phyloP scores from a whole-genome alignment of 1,140 invertebrate genomes.

The Neodiprion lecontei region DNA sequence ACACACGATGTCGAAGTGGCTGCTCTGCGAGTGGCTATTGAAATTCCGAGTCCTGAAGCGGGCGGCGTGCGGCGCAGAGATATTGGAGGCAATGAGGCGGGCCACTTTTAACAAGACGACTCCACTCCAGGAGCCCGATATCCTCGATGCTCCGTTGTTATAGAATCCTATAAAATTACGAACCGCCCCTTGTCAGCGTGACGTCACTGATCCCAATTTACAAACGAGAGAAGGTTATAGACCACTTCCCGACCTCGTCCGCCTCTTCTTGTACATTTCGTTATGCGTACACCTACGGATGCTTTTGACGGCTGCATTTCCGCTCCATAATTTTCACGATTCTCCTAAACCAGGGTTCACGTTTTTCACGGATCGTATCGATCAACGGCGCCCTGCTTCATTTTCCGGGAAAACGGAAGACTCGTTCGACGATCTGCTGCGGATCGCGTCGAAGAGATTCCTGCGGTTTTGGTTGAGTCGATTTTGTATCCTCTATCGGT shows the following conservation, averaged over 20 bases:
- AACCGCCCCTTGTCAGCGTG: constrained; percentile 33
- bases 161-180: constrained; percentile 50
- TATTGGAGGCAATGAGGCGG: constrained; percentile 54
- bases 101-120: constrained; percentile 52
- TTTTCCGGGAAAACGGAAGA: background rate
- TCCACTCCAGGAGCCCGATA: constrained; percentile 30
- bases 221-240: background rate
- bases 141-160: constrained; percentile 39
- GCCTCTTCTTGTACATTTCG: too few relatives aligned
- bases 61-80: constrained; percentile 27
- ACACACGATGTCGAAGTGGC: constrained; percentile 4
- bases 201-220: constrained; percentile 50
- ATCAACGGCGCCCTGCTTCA: background rate
- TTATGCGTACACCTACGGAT: too few relatives aligned
- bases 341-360: too few relatives aligned
- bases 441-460: background rate
- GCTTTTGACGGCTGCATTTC: background rate
- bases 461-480: background rate
- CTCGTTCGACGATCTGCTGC: background rate
- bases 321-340: too few relatives aligned
- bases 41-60: constrained; percentile 34
- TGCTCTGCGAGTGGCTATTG: constrained; percentile 46
- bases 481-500: background rate
- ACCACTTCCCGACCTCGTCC: background rate
- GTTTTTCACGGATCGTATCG: too few relatives aligned